Base-by-base conservation (phyloP, 2,797 vertebrate genomes). In the Chromis chromis region DNA sequence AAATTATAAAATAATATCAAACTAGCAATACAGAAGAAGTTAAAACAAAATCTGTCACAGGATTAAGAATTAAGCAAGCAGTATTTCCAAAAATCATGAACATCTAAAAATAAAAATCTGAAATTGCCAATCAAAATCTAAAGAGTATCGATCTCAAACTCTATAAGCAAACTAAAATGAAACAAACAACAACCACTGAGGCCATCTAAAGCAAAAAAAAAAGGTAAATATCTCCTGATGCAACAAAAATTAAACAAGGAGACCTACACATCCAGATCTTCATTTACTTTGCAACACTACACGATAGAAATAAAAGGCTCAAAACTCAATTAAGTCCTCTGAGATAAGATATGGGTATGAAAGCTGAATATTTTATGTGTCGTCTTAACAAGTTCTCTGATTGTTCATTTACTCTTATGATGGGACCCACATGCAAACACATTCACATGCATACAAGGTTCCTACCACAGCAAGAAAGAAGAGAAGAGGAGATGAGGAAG, bases 401-500 rank as follows among this genome's bases (percentile, higher is more conserved):
- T 5, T 12, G 13, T 46, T 48, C 10, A 36, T 62, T 0, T 53
- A 56, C 19, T 76, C 53, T 65, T 17, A 56, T 52, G 33, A 70
- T 13, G 65, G 42, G n/a, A 19, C 42, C 16, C 12, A 54, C 57
- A 65, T 19, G 22, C 67, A 59, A 56, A 46, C 16, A 67, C 24
- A 42, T 42, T 50, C n/a, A 61, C 50, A 48, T 40, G 52, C 50
- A 65, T 4, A 25, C 4, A 50, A 13, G 2, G 33, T 56, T 83
- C 55, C 48, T 31, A 73, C 27, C 62, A 70, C 16, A 62, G 67
- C 62, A 76, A 76, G 75, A 73, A 67, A 78, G 63, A 91, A 74
- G 76, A 67, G 46, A 76, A 80, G 74, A 73, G 65, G 59, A 76
- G 83, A 89, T 81, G 89, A 89, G 84, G 87, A 92, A 93, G 91